Conservation (phyloP, 1,140 invertebrate genomes). For the Camponotus pennsylvanicus region DNA sequence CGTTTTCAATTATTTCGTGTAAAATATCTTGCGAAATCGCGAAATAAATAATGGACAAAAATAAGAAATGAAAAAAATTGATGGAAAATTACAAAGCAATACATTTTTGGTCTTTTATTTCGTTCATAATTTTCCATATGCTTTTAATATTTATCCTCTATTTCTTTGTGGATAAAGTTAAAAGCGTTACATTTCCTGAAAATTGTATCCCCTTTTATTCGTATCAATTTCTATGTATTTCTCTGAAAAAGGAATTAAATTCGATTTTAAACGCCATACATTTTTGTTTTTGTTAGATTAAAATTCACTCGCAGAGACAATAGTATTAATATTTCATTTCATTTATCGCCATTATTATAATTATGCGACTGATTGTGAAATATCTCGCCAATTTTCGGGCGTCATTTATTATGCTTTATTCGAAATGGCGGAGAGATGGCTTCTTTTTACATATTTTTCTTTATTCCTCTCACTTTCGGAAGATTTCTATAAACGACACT, state of each 20-base stretch:
- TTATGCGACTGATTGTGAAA: neutral
- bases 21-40: neutral
- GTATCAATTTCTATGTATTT: slow-evolving; percentile 13
- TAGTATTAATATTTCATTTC: neutral
- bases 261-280: neutral
- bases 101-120: slow-evolving; percentile 33
- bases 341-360: neutral
- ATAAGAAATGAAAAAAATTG: neutral
- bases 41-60: neutral
- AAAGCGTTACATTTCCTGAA: slow-evolving; percentile 14
- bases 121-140: slow-evolving; percentile 4
- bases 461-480: neutral
- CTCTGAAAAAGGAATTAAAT: neutral
- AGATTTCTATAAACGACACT: neutral
- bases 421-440: neutral
- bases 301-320: neutral
- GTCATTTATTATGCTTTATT: neutral
- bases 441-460: neutral
- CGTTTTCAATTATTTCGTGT: neutral
- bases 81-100: neutral
- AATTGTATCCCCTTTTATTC: slow-evolving; percentile 17
- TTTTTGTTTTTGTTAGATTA: neutral
- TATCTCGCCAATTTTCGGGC: neutral
- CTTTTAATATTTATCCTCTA: neutral
- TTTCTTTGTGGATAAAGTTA: neutral